Evolutionary conservation across 2,113 vertebrate genomes (phyloP).

Genomic region (Hiodon alosoides): DNA sequence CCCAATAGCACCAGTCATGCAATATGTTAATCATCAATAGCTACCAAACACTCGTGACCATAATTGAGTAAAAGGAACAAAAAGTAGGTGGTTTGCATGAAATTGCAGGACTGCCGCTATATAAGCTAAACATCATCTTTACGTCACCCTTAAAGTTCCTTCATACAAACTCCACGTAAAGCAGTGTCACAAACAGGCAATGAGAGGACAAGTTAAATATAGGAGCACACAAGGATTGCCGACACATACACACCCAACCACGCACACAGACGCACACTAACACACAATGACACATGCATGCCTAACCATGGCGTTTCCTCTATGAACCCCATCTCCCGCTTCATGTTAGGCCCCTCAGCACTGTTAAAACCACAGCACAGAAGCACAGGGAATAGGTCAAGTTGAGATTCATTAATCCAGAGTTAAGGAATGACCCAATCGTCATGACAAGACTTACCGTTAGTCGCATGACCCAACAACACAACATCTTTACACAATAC

Average conservation of each 20-base stretch:
- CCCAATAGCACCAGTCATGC: too few relatives aligned
- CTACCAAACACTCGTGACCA: too few relatives aligned
- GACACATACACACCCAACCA: slow-evolving; percentile 18
- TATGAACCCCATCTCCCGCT: neutral
- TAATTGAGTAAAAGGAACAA: neutral
- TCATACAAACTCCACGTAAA: neutral
- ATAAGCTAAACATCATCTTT: neutral
- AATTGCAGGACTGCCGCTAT: neutral
- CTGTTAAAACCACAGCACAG: slow-evolving; percentile 6
- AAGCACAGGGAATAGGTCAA: neutral
- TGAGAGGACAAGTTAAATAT: neutral
- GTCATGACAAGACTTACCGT: slow-evolving; percentile 4
- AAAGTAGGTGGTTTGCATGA: neutral
- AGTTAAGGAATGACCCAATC: neutral
- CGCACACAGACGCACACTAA: slow-evolving; percentile 1
- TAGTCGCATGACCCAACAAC: neutral
- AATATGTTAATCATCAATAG: too few relatives aligned
- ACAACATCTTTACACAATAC: neutral
- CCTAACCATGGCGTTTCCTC: neutral
- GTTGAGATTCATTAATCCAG: neutral
- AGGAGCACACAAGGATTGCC: neutral
- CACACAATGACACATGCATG: neutral
- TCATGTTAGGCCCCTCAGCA: neutral
- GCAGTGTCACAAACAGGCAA: neutral
- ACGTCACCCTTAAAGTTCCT: neutral